A percentile compares a stretch with the other conserved stretches of the same genome.
Conservation (phyloP, 2,797 vertebrate species). For the Gymnoscopelus microlampas region DNA sequence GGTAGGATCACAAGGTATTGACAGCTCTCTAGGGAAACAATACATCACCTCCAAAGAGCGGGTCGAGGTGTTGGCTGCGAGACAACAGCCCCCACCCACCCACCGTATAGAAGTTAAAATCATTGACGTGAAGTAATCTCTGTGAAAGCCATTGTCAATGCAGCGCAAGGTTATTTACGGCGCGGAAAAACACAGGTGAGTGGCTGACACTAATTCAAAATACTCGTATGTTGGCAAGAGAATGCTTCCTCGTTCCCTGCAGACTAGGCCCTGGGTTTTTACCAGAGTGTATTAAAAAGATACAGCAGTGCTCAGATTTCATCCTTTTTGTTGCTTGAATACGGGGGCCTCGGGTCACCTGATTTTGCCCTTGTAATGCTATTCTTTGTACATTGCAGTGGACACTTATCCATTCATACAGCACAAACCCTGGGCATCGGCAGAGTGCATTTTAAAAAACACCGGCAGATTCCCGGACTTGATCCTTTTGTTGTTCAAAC, state of each 20-base stretch:
- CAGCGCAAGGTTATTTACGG: constrained; percentile 64
- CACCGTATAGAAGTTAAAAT: constrained; percentile 70
- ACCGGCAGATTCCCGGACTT: constrained; percentile 11
- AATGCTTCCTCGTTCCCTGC: not conserved
- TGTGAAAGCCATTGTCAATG: constrained; percentile 71
- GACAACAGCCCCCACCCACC: constrained; percentile 65
- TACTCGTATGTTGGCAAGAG: not conserved
- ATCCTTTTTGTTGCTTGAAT: no score
- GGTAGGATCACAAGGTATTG: constrained; percentile 73
- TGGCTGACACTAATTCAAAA: constrained; percentile 49
- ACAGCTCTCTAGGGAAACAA: constrained; percentile 78
- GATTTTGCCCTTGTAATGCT: not conserved
- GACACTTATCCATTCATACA: constrained; percentile 39
- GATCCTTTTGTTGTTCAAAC: constrained; percentile 62
- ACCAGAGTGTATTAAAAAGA: no score
- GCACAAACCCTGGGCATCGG: constrained; percentile 1
- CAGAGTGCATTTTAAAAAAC: constrained; percentile 23
- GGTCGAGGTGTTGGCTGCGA: constrained; percentile 72
- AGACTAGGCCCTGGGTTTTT: not conserved
- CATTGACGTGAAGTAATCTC: constrained; percentile 78
- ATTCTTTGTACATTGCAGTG: not conserved
- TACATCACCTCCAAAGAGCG: constrained; percentile 76
- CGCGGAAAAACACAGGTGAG: constrained; percentile 53
- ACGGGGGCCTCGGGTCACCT: no score
- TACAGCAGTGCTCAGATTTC: no score